Conservation (phyloP, 2,888 invertebrate genomes). For the Bombylius major region DNA sequence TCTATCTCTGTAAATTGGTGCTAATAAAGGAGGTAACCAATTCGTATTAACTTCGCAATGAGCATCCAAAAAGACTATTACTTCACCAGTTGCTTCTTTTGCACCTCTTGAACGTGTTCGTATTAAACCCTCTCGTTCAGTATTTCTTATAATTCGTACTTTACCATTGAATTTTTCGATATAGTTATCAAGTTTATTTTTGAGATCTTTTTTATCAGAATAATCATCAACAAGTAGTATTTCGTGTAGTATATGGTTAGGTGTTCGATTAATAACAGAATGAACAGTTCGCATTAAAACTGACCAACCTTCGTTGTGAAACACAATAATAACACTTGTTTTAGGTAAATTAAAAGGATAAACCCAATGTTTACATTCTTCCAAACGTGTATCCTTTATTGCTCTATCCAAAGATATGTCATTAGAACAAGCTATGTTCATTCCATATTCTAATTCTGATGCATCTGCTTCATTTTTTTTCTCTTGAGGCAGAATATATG, state of each 20-base stretch:
- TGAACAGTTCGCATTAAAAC: constrained; percentile 86
- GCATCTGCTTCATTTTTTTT: constrained; percentile 76
- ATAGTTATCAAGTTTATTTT: constrained; percentile 71
- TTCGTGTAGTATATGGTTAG: constrained; percentile 69
- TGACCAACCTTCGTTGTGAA: constrained; percentile 92
- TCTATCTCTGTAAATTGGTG: constrained; percentile 84
- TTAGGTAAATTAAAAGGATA: constrained; percentile 79
- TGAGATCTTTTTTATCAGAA: constrained; percentile 80
- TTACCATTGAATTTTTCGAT: constrained; percentile 74
- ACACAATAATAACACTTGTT: constrained; percentile 88
- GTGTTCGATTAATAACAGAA: constrained; percentile 74
- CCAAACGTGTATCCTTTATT: constrained; percentile 78
- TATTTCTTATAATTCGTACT: constrained; percentile 80
- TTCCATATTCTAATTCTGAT: constrained; percentile 89
- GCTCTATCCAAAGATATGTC: constrained; percentile 86
- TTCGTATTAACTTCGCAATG: constrained; percentile 96
- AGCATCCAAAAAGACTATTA: constrained; percentile 93
- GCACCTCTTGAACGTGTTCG: constrained; percentile 86
- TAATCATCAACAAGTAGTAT: constrained; percentile 78
- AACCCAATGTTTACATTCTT: constrained; percentile 92
- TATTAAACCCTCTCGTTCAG: constrained; percentile 85
- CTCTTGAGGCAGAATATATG: constrained; percentile 65
- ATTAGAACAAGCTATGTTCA: constrained; percentile 95
- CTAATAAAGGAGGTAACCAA: constrained; percentile 91
- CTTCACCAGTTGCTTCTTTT: constrained; percentile 81